Evolutionary conservation across 2,888 invertebrate genomes (phyloP).

Genomic region (Gymnosoma rotundatum): DNA sequence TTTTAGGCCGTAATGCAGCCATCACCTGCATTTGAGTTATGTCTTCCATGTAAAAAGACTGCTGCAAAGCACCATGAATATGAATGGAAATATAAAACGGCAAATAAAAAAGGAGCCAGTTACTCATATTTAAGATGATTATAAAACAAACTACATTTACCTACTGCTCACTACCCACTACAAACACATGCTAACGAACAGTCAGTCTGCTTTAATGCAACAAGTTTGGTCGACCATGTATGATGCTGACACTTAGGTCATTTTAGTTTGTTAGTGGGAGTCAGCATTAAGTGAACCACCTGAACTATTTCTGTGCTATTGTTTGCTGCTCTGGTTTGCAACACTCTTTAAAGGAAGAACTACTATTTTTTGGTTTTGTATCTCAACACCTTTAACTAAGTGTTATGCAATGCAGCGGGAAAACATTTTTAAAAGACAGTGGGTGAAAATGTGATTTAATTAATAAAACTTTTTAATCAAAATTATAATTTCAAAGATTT

Average conservation of each 20-base stretch:
- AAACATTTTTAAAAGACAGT: slow-evolving; percentile 51
- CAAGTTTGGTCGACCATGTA: slow-evolving; percentile 56
- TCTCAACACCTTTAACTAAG: background rate
- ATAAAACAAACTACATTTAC: slow-evolving; percentile 17
- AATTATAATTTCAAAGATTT: too few relatives aligned
- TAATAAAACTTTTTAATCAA: too few relatives aligned
- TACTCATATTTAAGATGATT: slow-evolving; percentile 32
- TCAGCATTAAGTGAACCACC: slow-evolving; percentile 51
- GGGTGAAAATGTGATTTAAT: slow-evolving; percentile 4
- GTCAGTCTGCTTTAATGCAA: slow-evolving; percentile 44
- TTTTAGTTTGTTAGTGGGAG: slow-evolving; percentile 66
- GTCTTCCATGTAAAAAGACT: slow-evolving; percentile 36
- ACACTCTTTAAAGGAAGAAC: background rate
- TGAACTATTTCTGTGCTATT: slow-evolving; percentile 38
- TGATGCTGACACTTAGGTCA: slow-evolving; percentile 68
- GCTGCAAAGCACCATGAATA: slow-evolving; percentile 33
- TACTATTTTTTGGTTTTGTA: background rate
- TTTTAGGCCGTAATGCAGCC: slow-evolving; percentile 43
- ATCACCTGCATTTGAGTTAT: slow-evolving; percentile 65
- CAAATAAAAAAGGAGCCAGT: background rate
- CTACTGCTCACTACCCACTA: background rate
- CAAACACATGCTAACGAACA: slow-evolving; percentile 1
- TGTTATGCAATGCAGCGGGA: slow-evolving; percentile 15
- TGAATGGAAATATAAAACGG: slow-evolving; percentile 17
- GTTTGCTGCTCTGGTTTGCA: background rate